Conservation (phyloP, 2,113 vertebrate genomes). For the Hippoglossus stenolepis region DNA sequence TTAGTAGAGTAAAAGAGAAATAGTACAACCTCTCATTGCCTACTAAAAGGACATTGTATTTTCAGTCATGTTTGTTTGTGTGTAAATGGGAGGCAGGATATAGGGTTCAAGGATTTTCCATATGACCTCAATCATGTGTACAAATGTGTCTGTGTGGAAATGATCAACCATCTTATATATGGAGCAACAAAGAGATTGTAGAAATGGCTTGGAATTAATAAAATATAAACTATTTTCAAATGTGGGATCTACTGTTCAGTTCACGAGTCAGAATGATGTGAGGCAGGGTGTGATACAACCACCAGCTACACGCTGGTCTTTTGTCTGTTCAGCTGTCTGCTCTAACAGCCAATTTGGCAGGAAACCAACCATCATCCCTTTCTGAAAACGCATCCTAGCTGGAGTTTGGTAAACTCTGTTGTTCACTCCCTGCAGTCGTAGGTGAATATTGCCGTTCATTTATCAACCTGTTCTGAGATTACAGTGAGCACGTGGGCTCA, state of each 20-base stretch:
- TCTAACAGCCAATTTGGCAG: slow-evolving; percentile 40
- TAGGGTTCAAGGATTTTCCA: neutral
- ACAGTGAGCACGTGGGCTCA: neutral
- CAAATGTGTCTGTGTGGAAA: neutral
- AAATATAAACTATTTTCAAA: slow-evolving; percentile 4
- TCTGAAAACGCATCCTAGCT: neutral
- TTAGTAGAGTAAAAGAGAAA: neutral
- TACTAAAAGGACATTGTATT: neutral
- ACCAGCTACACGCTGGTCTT: slow-evolving; percentile 20
- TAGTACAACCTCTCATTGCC: neutral
- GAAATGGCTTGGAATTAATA: neutral
- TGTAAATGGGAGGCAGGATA: neutral
- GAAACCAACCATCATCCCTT: slow-evolving; percentile 33
- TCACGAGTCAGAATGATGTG: slow-evolving; percentile 15
- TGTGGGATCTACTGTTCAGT: neutral
- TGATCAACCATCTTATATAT: no score
- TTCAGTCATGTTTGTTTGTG: neutral
- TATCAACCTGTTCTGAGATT: neutral
- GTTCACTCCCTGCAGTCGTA: neutral
- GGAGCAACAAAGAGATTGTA: neutral
- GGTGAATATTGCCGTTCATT: neutral
- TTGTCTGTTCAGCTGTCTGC: slow-evolving; percentile 46
- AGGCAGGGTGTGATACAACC: slow-evolving; percentile 23
- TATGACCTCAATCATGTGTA: neutral
- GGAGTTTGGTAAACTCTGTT: neutral